Base-by-base conservation (phyloP, 1,140 invertebrate genomes). In the Aricia agestis region DNA sequence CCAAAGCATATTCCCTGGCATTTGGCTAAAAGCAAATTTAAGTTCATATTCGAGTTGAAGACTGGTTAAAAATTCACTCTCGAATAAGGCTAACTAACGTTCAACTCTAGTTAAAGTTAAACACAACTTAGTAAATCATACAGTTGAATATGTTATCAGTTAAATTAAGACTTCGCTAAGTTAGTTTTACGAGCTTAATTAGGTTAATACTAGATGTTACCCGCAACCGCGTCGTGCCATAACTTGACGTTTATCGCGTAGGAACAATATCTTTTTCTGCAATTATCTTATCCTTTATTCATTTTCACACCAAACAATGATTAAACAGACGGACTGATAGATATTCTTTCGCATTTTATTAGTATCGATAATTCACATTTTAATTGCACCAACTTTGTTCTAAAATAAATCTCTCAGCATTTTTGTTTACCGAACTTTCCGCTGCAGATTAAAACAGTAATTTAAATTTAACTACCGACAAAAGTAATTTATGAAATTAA, bases 401-500 rank as follows among this genome's bases (percentile, higher is more conserved):
- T 9, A 5, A 36, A 36, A 36, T 36, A 36, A 36, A 36, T 36
- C 36, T 36, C 36, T 36, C 36, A 36, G 36, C 9, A 36, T 36
- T 36, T 36, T 36, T 36, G 9, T 36, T 36, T 36, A 36, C 36
- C 45, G 13, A 52, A 52, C 45, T 52, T 52, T 13, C 45, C 45
- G 45, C 13, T 52, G 45, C 45, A 15, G 45, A 52, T 52, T 52
- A 52, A 52, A 13, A 52, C 45, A 52, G 13, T 52, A 15, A 52
- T 52, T 52, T 52, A 52, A 52, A 52, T 52, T 52, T 1, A 52
- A 52, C 10, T 15, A 13, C 45, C 45, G 45, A 52, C 45, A 52
- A 52, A 52, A 52, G 45, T 52, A 52, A 52, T 52, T 52, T 52
- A 52, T 52, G 45, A 52, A 52, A 52, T 52, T 52, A 52, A 52